Evolutionary conservation across 2,797 vertebrate species (phyloP), one percentile per base, ranked within the genome.

Genomic region (Fistularia tabacaria): DNA sequence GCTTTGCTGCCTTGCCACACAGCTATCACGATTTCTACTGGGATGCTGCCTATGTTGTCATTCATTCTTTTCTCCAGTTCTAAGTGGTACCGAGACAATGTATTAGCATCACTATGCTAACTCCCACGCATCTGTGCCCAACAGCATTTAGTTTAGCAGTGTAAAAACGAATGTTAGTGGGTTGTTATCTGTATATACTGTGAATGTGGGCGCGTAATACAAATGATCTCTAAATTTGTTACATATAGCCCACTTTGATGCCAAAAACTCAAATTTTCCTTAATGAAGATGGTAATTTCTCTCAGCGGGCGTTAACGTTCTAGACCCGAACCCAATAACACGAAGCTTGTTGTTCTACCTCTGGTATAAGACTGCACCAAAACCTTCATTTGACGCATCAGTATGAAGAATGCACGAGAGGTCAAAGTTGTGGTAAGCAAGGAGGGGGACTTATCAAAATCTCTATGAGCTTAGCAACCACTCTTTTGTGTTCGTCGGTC

Each of bases 271-370:
- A 13, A 60, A 44, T 43, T 55, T 44, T 3, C 47, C 36, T 46
- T 38, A 47, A 11, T 57, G 38, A 3, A 57, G 39, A 50, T 57
- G 49, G n/a, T 52, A 9, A 42, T 57, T 64, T 37, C 52, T 44
- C 15, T 52, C 38, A 13, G 43, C 58, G 3, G 42, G 38, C 4
- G 49, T 60, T 10, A 60, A 11, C 4, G 37, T 46, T 9, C 39
- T 44, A 10, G 15, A 44, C 6, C 42, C 42, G 11, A 14, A 55
- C n/a, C 25, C 9, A 25, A 14, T 7, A 15, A 45, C 12, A 14
- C 8, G 45, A 9, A 46, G 13, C 15, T 14, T 46, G 8, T 14
- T 8, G 7, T 9, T 13, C 9, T 47, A 10, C 11, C 10, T 10
- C 38, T 9, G 11, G 36, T 37, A 49, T 3, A 49, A 12, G 12